Conservation (phyloP, 2,797 vertebrate genomes). For the Ptychadena robeensis region DNA sequence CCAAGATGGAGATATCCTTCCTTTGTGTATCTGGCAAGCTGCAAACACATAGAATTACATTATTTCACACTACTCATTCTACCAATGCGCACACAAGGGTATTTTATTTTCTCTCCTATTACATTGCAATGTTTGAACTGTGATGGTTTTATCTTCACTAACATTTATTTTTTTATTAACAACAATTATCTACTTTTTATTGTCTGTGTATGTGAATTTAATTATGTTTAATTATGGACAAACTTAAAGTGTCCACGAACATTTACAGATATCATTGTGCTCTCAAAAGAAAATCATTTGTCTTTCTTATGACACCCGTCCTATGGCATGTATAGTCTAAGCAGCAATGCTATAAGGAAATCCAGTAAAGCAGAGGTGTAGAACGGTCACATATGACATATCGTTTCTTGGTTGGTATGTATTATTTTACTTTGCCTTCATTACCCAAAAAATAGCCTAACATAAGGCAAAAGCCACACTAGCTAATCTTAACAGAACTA, state of each 20-base stretch:
- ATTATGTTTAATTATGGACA: neutral
- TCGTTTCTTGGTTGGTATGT: too few relatives aligned
- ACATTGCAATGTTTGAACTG: neutral
- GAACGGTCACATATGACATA: too few relatives aligned
- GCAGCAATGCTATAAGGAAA: too few relatives aligned
- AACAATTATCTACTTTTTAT: neutral
- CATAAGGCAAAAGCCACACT: too few relatives aligned
- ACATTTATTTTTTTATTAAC: neutral
- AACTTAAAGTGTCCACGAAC: too few relatives aligned
- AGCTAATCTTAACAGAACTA: too few relatives aligned
- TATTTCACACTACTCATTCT: neutral
- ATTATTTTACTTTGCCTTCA: too few relatives aligned
- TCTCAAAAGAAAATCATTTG: too few relatives aligned
- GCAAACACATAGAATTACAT: constrained; percentile 26
- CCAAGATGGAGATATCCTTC: constrained; percentile 91
- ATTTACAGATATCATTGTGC: neutral
- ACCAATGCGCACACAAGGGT: neutral
- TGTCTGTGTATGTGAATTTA: neutral
- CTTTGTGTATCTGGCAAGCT: constrained; percentile 91
- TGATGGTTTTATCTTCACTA: neutral
- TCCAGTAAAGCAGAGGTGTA: too few relatives aligned
- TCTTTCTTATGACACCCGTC: too few relatives aligned
- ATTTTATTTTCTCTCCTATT: neutral
- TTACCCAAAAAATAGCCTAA: too few relatives aligned
- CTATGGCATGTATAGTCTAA: too few relatives aligned